Percentiles rank a stretch among this genome's conserved stretches.
phyloP scores from a whole-genome alignment of 2,113 vertebrate genomes.

The Xiphophorus hellerii region DNA sequence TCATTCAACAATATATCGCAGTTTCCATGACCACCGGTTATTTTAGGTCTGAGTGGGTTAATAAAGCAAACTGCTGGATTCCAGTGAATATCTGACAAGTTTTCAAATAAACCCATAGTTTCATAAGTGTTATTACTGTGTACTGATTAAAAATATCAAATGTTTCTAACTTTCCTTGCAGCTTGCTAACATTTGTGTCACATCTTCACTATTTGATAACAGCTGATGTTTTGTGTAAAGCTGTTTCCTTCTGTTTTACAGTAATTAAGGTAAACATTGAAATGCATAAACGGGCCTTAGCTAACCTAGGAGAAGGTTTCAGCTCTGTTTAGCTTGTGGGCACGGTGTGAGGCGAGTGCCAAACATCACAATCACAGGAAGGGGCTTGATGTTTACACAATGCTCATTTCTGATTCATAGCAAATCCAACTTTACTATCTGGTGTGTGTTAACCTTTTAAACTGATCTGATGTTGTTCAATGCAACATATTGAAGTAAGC shows the following conservation, averaged over 20 bases:
- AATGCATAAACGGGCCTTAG: not conserved
- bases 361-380: slow-evolving; percentile 47
- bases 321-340: not conserved
- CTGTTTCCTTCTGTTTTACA: not conserved
- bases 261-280: not conserved
- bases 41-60: not conserved
- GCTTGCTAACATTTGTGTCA: not conserved
- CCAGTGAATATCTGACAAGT: not conserved
- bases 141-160: not conserved
- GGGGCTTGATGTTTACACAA: slow-evolving; percentile 24
- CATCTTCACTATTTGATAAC: not conserved
- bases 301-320: not conserved
- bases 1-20: not conserved
- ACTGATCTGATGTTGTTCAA: not conserved
- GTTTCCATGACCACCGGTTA: not conserved
- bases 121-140: not conserved
- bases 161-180: not conserved
- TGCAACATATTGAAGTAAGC: not conserved
- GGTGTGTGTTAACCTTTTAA: not conserved
- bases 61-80: not conserved
- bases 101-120: not conserved
- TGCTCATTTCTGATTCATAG: slow-evolving; percentile 7
- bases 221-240: not conserved
- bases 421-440: not conserved
- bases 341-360: slow-evolving; percentile 11